These are phyloP conservation scores for Anthonomus grandis DNA, from an alignment of 1,140 invertebrate genomes.

Conservation along the genomic window DNA sequence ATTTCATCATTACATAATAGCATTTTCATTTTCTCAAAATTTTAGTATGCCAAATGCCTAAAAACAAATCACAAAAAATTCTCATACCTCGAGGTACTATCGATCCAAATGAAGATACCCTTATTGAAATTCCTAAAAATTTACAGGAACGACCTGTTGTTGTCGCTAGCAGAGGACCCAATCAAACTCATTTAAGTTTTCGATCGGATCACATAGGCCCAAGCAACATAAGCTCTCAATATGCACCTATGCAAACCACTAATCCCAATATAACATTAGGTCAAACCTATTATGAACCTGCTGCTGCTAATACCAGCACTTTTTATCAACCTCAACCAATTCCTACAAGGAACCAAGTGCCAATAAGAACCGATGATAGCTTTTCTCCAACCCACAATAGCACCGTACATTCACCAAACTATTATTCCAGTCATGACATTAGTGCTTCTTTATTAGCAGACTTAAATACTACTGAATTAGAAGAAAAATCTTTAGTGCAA, in stretches of 20 bases:
- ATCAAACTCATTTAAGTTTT: too few species aligned
- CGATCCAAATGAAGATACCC: conserved; percentile 15
- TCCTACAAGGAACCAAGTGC: too few species aligned
- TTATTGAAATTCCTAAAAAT: conserved; percentile 13
- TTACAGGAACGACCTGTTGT: conserved; percentile 12
- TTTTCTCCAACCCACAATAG: too few species aligned
- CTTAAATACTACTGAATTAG: conserved; percentile 8
- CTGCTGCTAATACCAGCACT: not conserved
- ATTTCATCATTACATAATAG: too few species aligned
- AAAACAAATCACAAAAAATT: conserved; percentile 20
- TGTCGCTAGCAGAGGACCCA: conserved; percentile 12
- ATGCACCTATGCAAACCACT: too few species aligned
- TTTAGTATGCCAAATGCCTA: conserved; percentile 22
- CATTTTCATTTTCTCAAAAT: too few species aligned
- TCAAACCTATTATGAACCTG: not conserved
- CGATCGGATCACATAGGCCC: too few species aligned
- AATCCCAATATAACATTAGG: not conserved
- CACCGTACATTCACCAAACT: too few species aligned
- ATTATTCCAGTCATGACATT: too few species aligned
- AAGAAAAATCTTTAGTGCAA: conserved; percentile 7
- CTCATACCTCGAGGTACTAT: conserved; percentile 17
- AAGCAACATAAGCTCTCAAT: too few species aligned
- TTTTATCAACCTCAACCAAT: not conserved
- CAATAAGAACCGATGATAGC: too few species aligned
- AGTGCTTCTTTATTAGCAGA: not conserved